Conservation (phyloP, 2,113 vertebrate genomes). For the Turdus rufiventris region DNA sequence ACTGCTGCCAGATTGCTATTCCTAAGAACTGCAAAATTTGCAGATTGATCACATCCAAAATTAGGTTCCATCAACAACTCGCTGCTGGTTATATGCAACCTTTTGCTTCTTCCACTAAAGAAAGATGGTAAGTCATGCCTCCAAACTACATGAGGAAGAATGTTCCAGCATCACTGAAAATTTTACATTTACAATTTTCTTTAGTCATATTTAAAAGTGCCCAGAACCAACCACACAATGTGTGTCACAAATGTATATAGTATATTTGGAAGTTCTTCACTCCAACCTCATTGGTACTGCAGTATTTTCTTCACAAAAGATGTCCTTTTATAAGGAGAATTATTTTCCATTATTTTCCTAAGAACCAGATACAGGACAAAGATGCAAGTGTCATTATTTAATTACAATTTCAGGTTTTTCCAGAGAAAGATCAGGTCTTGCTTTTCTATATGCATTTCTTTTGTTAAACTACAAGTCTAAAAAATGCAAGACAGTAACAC, state of each 20-base stretch:
- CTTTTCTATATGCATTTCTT: not conserved
- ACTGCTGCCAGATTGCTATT: not conserved
- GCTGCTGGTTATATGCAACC: not conserved
- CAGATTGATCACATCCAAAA: not conserved
- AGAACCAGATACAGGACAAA: not conserved
- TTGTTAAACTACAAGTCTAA: not conserved
- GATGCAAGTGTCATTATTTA: not conserved
- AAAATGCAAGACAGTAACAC: not conserved
- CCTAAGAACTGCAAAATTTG: not conserved
- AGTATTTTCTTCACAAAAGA: not conserved
- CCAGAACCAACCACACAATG: not conserved
- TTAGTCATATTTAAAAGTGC: not conserved
- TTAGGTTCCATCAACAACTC: not conserved
- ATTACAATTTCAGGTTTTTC: not conserved
- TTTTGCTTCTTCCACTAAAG: not conserved
- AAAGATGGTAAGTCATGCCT: not conserved
- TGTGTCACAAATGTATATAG: not conserved
- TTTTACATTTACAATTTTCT: not conserved
- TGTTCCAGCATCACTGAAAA: not conserved
- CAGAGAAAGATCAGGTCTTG: not conserved
- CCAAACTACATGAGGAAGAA: not conserved
- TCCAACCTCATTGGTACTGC: not conserved
- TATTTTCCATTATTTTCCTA: not conserved
- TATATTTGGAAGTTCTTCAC: not conserved
- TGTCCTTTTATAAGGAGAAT: not conserved